Percentiles rank a stretch among this genome's conserved stretches.
phyloP scores from a whole-genome alignment of 2,888 invertebrate species.

The Ophion obscuratus region DNA sequence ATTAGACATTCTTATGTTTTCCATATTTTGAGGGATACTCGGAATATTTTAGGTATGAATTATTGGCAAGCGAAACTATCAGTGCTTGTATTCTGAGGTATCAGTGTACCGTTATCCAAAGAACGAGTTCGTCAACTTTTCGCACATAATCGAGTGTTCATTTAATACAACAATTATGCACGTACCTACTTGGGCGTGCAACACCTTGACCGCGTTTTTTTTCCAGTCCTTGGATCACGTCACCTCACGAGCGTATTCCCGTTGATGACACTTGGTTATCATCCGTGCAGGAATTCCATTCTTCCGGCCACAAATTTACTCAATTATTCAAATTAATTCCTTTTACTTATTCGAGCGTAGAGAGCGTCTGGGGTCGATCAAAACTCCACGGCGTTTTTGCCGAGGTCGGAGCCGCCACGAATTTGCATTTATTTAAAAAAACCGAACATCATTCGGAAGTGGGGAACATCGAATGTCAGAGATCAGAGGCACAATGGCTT shows the following conservation, averaged over 20 bases:
- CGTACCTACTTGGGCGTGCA: neutral
- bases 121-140: neutral
- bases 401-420: neutral
- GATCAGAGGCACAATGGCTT: slow-evolving; percentile 66
- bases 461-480: slow-evolving; percentile 57
- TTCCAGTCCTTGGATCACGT: neutral
- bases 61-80: too few species aligned
- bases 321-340: slow-evolving; percentile 4
- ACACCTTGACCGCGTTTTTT: neutral
- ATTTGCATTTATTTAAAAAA: slow-evolving; percentile 20
- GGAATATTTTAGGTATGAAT: too few species aligned
- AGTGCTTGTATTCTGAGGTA: too few species aligned
- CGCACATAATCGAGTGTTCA: neutral
- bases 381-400: neutral
- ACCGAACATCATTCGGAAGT: slow-evolving; percentile 29
- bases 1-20: too few species aligned
- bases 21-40: too few species aligned
- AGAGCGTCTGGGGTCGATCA: neutral
- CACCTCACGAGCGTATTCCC: neutral
- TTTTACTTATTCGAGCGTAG: slow-evolving; percentile 3
- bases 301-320: neutral
- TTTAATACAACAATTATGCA: neutral
- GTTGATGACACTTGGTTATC: neutral
- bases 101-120: neutral
- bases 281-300: neutral